These are phyloP conservation scores for Catocala nupta DNA, from an alignment of 2,888 invertebrate species.

Conservation along the genomic window DNA sequence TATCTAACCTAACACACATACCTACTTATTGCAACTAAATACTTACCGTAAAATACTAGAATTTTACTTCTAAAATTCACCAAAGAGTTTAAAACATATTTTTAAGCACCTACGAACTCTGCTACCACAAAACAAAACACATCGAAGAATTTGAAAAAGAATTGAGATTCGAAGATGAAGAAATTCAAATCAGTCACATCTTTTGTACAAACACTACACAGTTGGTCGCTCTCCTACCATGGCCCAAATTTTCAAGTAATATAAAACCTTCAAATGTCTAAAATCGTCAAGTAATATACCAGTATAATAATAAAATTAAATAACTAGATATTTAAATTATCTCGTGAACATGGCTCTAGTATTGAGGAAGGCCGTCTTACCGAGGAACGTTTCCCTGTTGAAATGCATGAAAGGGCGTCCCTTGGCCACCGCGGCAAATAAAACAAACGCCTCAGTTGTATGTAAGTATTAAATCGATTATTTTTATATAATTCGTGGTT, in stretches of 20 bases:
- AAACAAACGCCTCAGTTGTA: constrained; percentile 62
- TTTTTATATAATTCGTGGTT: background rate
- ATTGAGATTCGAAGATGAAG: constrained; percentile 47
- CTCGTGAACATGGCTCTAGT: constrained; percentile 72
- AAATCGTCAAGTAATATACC: constrained; percentile 62
- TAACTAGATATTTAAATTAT: constrained; percentile 17
- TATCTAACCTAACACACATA: too few relatives aligned
- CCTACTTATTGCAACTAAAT: background rate
- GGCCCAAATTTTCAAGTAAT: constrained; percentile 76
- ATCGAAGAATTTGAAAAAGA: constrained; percentile 16
- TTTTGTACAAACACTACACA: constrained; percentile 62
- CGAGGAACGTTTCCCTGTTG: constrained; percentile 71
- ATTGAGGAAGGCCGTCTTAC: constrained; percentile 71
- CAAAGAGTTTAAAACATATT: background rate
- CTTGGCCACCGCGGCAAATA: constrained; percentile 64
- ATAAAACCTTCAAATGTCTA: constrained; percentile 44
- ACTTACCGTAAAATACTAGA: too few relatives aligned
- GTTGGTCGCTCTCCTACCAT: constrained; percentile 65
- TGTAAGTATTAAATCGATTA: constrained; percentile 61
- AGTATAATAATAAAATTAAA: constrained; percentile 21
- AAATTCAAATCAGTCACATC: constrained; percentile 51
- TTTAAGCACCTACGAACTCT: background rate
- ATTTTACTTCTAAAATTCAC: background rate
- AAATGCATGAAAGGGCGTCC: constrained; percentile 74
- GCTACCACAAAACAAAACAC: constrained; percentile 4